Base-by-base conservation (phyloP, 2,888 invertebrate genomes). In the Melipona beecheii region DNA sequence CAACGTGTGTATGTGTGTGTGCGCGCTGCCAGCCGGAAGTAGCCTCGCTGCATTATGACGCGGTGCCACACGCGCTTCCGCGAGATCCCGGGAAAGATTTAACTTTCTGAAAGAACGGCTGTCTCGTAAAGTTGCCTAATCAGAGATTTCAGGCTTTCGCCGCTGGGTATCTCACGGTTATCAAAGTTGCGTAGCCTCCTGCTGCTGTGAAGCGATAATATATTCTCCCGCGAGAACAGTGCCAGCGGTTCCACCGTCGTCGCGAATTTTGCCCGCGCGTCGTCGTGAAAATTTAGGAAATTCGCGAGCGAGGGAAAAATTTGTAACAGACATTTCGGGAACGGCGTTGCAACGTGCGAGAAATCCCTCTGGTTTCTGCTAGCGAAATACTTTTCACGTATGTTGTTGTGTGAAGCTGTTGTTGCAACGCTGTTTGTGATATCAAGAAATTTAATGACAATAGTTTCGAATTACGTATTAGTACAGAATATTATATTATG, bases 61-160 rank as follows among this genome's bases (percentile, higher is more conserved):
- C 21, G 54, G 54, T 11, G 9, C 19, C 6, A 54, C 52, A 9
- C 9, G 21, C 56, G n/a, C 56, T 56, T 56, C 15, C 15, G n/a
- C 56, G 56, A n/a, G n/a, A 58, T 58, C n/a, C 15, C 56, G 56
- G 2, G 56, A 58, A 58, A 58, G 56, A 58, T 58, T 58, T n/a
- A 31, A 68, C 43, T 50, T 52, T 68, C 52, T 15, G 24, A 24
- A 50, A 24, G 52, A 52, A 43, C 24, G 52, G 21, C 36, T 21
- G 31, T 4, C 64, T 64, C 27, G 64, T 31, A 31, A 64, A 58
- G 56, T 66, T 66, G 15, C 56, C 56, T 58, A 58, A 58, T 58
- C 56, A 58, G 56, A 58, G 56, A 58, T 58, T 58, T 58, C 15
- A n/a, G 56, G 13, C 56, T n/a, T 58, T 58, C n/a, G 56, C 13